Evolutionary conservation across 1,140 invertebrate species (phyloP), one percentile per base, ranked within the genome.

Genomic region (Anoplophora glabripennis): DNA sequence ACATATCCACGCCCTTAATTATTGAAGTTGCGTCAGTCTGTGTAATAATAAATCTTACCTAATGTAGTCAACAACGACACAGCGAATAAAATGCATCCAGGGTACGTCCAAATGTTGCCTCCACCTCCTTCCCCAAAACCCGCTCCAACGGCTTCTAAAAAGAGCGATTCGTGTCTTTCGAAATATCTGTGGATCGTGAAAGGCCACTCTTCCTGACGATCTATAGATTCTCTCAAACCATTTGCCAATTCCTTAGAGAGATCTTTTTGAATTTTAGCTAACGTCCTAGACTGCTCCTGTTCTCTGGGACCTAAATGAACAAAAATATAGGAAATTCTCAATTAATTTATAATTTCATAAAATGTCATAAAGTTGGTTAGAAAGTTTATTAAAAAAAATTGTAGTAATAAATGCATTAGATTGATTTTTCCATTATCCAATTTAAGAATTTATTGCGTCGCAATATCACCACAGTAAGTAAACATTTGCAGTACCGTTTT

Each of bases 51-150:
- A 42, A 63, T n/a, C 68, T 72, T 71, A 83, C 83, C 83, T 18
- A 84, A 70, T n/a, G 83, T 84, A 3, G 83, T 84, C 15, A 85
- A 71, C 12, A 85, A 70, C 0, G 83, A 83, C 15, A 84, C 78
- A 3, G 82, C 77, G 64, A 84, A 84, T 8, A 85, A 71, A 9
- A 84, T 61, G 62, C 81, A 84, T n/a, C 84, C 84, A 1, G 83
- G 77, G 68, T 82, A 84, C 0, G 81, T 83, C 83, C 83, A 85
- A 1, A 85, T 77, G 37, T 77, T 78, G 8, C 81, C 83, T 4
- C 68, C 69, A 0, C 78, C 71, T 14, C 79, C 79, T 62, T 82
- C 81, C 0, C 79, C 82, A 48, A 82, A 84, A 3, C 83, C 82
- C 7, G 79, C 76, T 53, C 72, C 79, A 0, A 83, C 79, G 0